Conservation (phyloP, 2,113 vertebrate species). For the Embiotoca jacksoni region DNA sequence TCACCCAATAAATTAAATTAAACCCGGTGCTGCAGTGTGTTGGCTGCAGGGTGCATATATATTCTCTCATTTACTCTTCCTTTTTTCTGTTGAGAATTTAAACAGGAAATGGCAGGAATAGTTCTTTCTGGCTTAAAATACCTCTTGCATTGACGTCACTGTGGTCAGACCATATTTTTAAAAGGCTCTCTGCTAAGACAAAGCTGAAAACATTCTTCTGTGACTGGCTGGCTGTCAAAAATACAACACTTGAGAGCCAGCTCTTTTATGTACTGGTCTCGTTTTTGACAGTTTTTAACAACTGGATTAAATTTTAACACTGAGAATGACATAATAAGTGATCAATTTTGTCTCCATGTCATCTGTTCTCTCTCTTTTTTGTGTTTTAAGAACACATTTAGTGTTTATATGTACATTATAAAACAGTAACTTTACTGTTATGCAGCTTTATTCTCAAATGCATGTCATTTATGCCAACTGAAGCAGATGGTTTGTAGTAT, state of each 20-base stretch:
- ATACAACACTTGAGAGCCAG: not conserved
- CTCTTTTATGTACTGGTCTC: not conserved
- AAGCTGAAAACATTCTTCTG: slow-evolving; percentile 13
- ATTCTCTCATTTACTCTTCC: slow-evolving; percentile 33
- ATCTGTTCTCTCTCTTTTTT: not conserved
- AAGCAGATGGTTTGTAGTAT: not conserved
- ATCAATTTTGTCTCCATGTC: not conserved
- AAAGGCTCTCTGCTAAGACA: not conserved
- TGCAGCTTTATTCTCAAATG: not conserved
- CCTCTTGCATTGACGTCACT: slow-evolving; percentile 50
- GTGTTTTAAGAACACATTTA: not conserved
- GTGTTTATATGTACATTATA: not conserved
- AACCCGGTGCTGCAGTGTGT: slow-evolving; percentile 20
- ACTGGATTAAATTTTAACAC: slow-evolving; percentile 24
- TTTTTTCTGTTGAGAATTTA: slow-evolving; percentile 35
- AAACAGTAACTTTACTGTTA: not conserved
- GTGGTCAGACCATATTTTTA: slow-evolving; percentile 15
- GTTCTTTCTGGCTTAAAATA: slow-evolving; percentile 37
- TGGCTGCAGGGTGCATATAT: slow-evolving; percentile 31
- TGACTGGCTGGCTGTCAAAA: slow-evolving; percentile 16
- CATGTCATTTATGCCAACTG: not conserved
- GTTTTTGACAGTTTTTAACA: slow-evolving; percentile 16
- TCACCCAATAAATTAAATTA: slow-evolving; percentile 72
- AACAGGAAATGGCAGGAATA: slow-evolving; percentile 22
- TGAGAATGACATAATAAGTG: slow-evolving; percentile 3